Base-by-base conservation (phyloP, 2,113 vertebrate genomes). In the Bufo gargarizans region DNA sequence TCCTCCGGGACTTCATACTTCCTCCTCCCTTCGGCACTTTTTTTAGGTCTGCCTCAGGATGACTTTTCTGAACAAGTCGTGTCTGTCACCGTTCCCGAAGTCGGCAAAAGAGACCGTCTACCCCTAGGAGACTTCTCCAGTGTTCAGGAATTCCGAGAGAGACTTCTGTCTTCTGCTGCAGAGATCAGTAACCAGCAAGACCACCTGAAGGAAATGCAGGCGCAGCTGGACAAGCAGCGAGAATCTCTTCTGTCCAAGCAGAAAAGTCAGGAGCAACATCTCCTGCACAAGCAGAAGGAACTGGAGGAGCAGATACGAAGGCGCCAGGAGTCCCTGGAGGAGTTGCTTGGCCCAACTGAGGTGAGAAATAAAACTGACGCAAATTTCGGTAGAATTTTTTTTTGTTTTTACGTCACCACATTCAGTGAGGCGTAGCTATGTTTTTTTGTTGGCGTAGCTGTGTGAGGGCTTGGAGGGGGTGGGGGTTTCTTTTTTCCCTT, bases 261-360 rank as follows among this genome's bases (percentile, higher is more conserved):
- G 76, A 95, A 89, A 89, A 86, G 90, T 59, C 94, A 94, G n/a
- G 93, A 95, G 82, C 93, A 94, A 49, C 33, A 91, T 7, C 93
- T 93, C 22, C 4, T 91, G 16, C 90, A 91, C 77, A 94, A 91
- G 63, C 93, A 95, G 76, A 90, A 88, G 77, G 87, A 89, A 33
- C 19, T 95, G 90, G 93, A 93, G 43, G 91, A 95, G 53, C 94
- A 93, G 82, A 92, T 94, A 89, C 90, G 92, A 74, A 94, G 89
- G 80, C 92, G 92, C 47, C 92, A 93, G 84, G 92, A 94, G 65
- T 91, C 89, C 16, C 86, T 94, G 91, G 93, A 92, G 90, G 87
- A 89, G 63, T 91, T 96, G 85, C 87, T 94, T 65, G 90, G 91
- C 63, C 92, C 93, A n/a, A 22, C 49, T 58, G 93, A 94, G 92